Evolutionary conservation across 2,113 vertebrate species (phyloP), one percentile per base, ranked within the genome.

Genomic region (Cheirogaleus medius): DNA sequence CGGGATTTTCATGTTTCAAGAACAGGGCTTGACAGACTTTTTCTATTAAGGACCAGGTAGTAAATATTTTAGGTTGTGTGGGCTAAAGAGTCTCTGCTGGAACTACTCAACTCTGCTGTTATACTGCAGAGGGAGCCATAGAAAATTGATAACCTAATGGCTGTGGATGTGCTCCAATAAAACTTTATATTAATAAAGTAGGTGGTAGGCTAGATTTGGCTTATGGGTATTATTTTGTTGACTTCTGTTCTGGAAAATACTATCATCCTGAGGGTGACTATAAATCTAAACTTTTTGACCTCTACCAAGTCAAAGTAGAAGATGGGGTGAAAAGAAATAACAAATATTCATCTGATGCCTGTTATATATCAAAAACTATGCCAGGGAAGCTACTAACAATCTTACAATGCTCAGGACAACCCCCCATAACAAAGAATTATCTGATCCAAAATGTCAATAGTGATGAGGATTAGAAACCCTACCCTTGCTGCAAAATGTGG

Each of bases 51-150:
- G 27, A 15, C 34, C 56, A 85, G 17, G 5, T n/a, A 27, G 47
- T 82, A 68, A 96, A 84, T 84, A 78, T 87, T 94, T 96, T 81
- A 88, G 27, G 77, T 68, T 63, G 44, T 71, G 21, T 47, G 17
- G 78, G 34, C 29, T 69, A 47, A 56, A 56, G 0, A 32, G 17
- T n/a, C 29, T 86, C 34, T 60, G 21, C 20, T 91, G 39, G 32
- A 85, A 64, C 60, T n/a, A 37, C 54, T 63, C n/a, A 56, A 12
- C 18, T 44, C 76, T 92, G 27, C 12, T 60, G 13, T 25, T 85
- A 34, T 23, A 58, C 23, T 52, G 23, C 34, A 95, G 85, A 95
- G 77, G 21, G 2, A 56, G 27, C n/a, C 44, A 52, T 1, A 81
- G 29, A 88, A 96, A 92, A 54, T 66, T 15, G 6, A 29, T 60